phyloP scores from a whole-genome alignment of 2,113 vertebrate species.

The Barnardius zonarius region DNA sequence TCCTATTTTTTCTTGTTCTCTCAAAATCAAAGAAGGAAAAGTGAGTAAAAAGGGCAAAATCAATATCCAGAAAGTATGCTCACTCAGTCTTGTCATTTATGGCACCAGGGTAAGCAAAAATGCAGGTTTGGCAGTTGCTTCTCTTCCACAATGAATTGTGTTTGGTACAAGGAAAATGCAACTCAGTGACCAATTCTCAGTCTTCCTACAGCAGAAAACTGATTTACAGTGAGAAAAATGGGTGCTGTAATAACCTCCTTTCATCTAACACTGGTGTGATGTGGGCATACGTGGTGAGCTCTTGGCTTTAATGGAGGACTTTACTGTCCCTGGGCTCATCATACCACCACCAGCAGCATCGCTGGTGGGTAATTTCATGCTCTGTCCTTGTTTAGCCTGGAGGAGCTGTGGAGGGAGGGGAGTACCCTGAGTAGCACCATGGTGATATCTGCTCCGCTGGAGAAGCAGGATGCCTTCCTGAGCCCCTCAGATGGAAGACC shows the following conservation, averaged over 20 bases:
- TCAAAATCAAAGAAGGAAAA: not conserved
- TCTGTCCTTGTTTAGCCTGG: not conserved
- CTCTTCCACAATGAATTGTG: not conserved
- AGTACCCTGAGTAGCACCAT: not conserved
- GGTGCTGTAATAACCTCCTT: not conserved
- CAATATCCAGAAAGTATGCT: not conserved
- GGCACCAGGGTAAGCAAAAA: not conserved
- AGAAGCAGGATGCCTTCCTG: not conserved
- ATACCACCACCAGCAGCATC: accelerated
- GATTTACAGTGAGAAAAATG: not conserved
- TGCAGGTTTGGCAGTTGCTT: not conserved
- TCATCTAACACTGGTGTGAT: accelerated
- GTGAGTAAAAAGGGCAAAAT: not conserved
- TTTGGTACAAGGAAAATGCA: not conserved
- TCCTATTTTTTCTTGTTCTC: not conserved
- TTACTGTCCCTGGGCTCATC: not conserved
- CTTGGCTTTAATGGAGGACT: not conserved
- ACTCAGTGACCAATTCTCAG: accelerated
- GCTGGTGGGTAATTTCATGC: accelerated
- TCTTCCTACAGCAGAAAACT: not conserved
- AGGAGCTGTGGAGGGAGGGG: not conserved
- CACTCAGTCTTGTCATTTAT: not conserved
- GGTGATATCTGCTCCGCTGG: not conserved
- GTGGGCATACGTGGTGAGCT: accelerated
- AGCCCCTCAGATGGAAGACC: not conserved